Conservation (phyloP, 30 jellyfish, hydroid and myxozoan species). For the Hydractinia symbiolongicarpus region DNA sequence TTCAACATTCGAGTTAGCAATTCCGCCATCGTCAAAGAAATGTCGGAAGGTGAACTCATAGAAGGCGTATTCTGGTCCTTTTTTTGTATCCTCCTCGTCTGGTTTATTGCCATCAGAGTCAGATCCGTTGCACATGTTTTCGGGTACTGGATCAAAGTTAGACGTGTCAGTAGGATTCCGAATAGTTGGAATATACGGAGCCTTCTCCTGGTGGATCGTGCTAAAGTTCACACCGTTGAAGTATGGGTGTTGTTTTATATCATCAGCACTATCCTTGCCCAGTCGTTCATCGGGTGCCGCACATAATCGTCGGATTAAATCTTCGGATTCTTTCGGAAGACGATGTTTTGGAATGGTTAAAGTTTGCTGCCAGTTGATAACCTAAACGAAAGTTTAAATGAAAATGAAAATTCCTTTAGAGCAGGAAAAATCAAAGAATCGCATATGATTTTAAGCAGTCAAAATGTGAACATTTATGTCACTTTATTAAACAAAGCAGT, state of each 20-base stretch:
- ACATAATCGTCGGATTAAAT: conserved; percentile 63
- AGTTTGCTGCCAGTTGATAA: conserved; percentile 75
- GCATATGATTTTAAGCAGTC: no score
- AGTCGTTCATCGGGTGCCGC: conserved; percentile 78
- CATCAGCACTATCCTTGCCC: conserved; percentile 86
- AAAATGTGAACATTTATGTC: no score
- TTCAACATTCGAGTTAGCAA: conserved; percentile 26
- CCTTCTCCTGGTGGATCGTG: conserved; percentile 56
- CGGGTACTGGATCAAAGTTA: conserved; percentile 98
- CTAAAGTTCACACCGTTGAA: conserved; percentile 65
- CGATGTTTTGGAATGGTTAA: conserved; percentile 59
- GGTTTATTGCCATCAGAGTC: conserved; percentile 39
- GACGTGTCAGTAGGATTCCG: conserved; percentile 95
- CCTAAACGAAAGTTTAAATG: conserved; percentile 33
- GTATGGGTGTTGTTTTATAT: conserved; percentile 87
- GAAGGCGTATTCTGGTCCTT: conserved; percentile 89
- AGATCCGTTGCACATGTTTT: conserved; percentile 46
- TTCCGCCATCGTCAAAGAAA: conserved; percentile 98
- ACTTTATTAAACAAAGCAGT: no score
- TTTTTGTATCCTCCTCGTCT: conserved; percentile 46
- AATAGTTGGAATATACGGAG: conserved; percentile 88
- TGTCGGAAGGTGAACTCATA: conserved; percentile 96
- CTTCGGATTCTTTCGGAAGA: conserved; percentile 58
- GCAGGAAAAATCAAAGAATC: no score
- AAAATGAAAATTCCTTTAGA: no score